phyloP scores from a whole-genome alignment of 2,113 vertebrate species.

The Rostratula benghalensis region DNA sequence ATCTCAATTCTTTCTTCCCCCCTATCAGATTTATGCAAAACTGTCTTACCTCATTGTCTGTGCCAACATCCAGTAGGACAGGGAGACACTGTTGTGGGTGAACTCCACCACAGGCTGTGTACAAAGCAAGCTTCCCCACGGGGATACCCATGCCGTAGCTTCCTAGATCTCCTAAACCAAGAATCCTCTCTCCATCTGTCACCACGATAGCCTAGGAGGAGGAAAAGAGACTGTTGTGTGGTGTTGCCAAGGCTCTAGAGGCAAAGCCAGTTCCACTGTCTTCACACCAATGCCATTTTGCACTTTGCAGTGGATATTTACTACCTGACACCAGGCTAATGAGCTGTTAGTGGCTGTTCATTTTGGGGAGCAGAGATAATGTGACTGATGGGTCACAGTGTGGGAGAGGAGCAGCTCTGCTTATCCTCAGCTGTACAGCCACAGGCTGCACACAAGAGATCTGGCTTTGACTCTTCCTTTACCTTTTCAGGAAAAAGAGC shows the following conservation, averaged over 20 bases:
- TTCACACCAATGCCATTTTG: neutral
- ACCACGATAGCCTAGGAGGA: conserved; percentile 90
- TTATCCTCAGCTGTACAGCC: neutral
- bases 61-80: conserved; percentile 96
- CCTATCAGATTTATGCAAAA: neutral
- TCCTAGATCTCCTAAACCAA: conserved; percentile 94
- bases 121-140: conserved; percentile 94
- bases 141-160: conserved; percentile 97
- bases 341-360: neutral
- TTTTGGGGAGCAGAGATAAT: neutral
- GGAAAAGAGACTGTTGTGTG: neutral
- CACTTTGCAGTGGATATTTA: neutral
- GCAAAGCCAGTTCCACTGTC: neutral
- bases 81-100: conserved; percentile 92
- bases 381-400: neutral
- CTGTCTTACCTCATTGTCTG: conserved; percentile 87
- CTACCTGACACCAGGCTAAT: fast-evolving
- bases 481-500: neutral
- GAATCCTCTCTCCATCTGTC: conserved; percentile 95
- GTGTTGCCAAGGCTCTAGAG: neutral
- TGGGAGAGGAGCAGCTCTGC: neutral
- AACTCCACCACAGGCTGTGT: conserved; percentile 95
- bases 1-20: neutral
- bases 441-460: neutral
- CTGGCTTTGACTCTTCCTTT: neutral